Evolutionary conservation across 2,888 invertebrate species (phyloP).

Genomic region (Erannis defoliaria): DNA sequence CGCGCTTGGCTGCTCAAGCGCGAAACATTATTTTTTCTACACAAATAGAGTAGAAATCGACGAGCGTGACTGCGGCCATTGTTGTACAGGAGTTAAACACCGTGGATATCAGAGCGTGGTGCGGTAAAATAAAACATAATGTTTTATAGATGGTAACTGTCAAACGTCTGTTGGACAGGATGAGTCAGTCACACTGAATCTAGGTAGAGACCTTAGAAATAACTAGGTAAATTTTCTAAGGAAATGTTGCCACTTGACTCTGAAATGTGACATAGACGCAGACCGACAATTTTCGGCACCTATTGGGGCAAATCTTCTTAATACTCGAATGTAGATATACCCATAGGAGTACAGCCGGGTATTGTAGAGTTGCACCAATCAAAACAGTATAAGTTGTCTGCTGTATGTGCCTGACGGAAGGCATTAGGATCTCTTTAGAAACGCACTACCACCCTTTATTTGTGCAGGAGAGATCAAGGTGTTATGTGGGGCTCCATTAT

Average conservation of each 20-base stretch:
- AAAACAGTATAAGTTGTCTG: too few species aligned
- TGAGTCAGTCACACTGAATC: conserved; percentile 5
- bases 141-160: conserved; percentile 47
- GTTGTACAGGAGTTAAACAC: conserved; percentile 78
- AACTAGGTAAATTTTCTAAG: background rate
- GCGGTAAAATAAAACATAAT: conserved; percentile 67
- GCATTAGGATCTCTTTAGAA: too few species aligned
- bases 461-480: too few species aligned
- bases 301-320: too few species aligned
- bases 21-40: conserved; percentile 75
- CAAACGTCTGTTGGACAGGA: conserved; percentile 16
- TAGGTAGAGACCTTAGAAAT: background rate
- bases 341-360: too few species aligned
- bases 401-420: too few species aligned
- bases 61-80: conserved; percentile 82
- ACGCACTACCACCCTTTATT: too few species aligned
- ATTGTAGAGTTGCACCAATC: too few species aligned
- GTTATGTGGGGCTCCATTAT: too few species aligned
- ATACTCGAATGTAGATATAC: too few species aligned
- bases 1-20: conserved; percentile 75
- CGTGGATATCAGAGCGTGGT: conserved; percentile 83
- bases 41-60: conserved; percentile 82
- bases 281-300: too few species aligned
- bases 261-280: background rate
- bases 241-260: too few species aligned